Conservation (phyloP, 2,113 vertebrate species). For the Antennarius striatus region DNA sequence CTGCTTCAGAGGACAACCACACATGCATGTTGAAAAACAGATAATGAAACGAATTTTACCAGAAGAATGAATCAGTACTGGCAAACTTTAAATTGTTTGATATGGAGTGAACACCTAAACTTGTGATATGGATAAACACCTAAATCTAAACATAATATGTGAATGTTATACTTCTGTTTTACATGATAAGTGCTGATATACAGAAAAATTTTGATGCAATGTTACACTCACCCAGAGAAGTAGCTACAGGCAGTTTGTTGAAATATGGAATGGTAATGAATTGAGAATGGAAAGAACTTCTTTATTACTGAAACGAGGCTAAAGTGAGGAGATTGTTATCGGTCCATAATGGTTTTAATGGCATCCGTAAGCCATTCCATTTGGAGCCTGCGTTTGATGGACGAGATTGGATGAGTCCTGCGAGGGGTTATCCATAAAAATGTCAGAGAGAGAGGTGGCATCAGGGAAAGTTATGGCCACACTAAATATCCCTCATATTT, state of each 20-base stretch:
- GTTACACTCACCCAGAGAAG: slow-evolving; percentile 9
- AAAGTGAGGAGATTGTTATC: slow-evolving; percentile 49
- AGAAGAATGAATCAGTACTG: too few species aligned
- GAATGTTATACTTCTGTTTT: background rate
- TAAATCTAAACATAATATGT: background rate
- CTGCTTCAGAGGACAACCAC: background rate
- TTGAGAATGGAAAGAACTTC: slow-evolving; percentile 26
- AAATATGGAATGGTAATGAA: slow-evolving; percentile 39
- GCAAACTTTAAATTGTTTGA: too few species aligned
- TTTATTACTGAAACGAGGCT: slow-evolving; percentile 34
- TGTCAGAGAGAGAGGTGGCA: slow-evolving; percentile 56
- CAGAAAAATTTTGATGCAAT: background rate
- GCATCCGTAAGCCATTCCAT: slow-evolving; percentile 33
- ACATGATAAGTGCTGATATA: slow-evolving; percentile 1
- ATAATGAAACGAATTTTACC: background rate
- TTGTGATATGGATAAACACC: background rate
- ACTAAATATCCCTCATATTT: slow-evolving; percentile 62
- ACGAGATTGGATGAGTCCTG: slow-evolving; percentile 50
- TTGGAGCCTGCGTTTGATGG: slow-evolving; percentile 39
- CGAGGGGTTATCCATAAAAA: slow-evolving; percentile 65
- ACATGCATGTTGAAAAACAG: background rate
- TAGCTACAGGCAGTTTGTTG: slow-evolving; percentile 1
- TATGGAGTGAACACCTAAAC: too few species aligned
- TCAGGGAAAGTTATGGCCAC: slow-evolving; percentile 52
- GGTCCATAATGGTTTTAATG: slow-evolving; percentile 52